A percentile compares a stretch with the other conserved stretches of the same genome.
These are phyloP conservation scores for Phoxinus dragarum DNA, from an alignment of 2,797 vertebrate genomes.

Conservation along the genomic window DNA sequence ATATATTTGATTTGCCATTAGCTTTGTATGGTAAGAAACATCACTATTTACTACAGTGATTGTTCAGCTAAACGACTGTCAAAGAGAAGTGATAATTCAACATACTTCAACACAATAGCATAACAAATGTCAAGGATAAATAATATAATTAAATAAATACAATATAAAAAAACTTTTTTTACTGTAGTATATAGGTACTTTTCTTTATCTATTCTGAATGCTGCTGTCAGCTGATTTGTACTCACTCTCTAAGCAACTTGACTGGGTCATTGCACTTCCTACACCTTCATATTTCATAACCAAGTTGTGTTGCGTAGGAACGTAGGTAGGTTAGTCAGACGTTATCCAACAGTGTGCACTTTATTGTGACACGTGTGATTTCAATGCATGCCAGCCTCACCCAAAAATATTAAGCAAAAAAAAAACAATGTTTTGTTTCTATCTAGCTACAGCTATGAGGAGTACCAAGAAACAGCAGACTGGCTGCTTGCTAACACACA, in stretches of 20 bases:
- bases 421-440: constrained; percentile 27
- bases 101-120: neutral
- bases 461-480: constrained; percentile 77
- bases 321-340: neutral
- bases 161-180: neutral
- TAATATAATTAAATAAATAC: neutral
- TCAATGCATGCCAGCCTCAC: neutral
- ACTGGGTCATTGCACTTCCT: constrained; percentile 30
- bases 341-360: neutral
- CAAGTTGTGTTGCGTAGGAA: neutral
- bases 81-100: constrained; percentile 6
- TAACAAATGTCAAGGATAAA: neutral
- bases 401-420: neutral
- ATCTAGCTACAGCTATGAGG: constrained; percentile 72
- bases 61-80: constrained; percentile 18
- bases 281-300: constrained; percentile 31
- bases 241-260: constrained; percentile 11
- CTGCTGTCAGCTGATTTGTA: constrained; percentile 8
- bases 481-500: constrained; percentile 71
- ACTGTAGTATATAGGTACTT: neutral
- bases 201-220: constrained; percentile 5
- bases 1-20: neutral
- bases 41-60: constrained; percentile 25
- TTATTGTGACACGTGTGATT: neutral
- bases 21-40: constrained; percentile 4